phyloP scores from a whole-genome alignment of 2,888 invertebrate genomes.

The Ochropacha duplaris region DNA sequence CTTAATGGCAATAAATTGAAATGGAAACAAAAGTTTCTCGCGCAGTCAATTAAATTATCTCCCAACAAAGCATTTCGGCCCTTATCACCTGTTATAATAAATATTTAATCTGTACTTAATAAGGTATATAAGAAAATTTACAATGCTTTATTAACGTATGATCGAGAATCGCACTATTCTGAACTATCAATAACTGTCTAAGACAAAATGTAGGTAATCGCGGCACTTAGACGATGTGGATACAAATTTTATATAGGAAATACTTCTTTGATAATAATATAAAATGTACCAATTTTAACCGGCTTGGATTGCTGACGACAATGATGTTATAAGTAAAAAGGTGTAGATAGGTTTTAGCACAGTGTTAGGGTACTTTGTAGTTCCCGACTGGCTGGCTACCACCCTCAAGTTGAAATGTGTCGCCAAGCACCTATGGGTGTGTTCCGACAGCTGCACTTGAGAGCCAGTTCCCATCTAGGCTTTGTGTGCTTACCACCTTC shows the following conservation, averaged over 20 bases:
- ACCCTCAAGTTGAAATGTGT: no score
- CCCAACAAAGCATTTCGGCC: slow-evolving; percentile 28
- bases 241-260: background rate
- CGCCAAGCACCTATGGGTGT: no score
- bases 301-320: background rate
- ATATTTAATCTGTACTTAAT: slow-evolving; percentile 24
- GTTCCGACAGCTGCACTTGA: no score
- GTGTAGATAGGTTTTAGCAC: no score
- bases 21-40: slow-evolving; percentile 29
- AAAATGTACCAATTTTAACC: background rate
- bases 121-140: slow-evolving; percentile 7
- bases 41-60: slow-evolving; percentile 43
- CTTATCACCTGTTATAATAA: slow-evolving; percentile 21
- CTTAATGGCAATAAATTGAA: slow-evolving; percentile 37
- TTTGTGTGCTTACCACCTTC: no score
- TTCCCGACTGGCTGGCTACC: no score
- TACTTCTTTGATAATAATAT: background rate
- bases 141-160: background rate
- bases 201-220: background rate
- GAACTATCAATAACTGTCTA: background rate
- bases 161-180: background rate
- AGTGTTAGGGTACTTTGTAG: no score
- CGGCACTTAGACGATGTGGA: background rate
- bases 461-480: no score
- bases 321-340: no score